Evolutionary conservation across 2,797 vertebrate genomes (phyloP), one percentile per base, ranked within the genome.

Genomic region (Siniperca scherzeri): DNA sequence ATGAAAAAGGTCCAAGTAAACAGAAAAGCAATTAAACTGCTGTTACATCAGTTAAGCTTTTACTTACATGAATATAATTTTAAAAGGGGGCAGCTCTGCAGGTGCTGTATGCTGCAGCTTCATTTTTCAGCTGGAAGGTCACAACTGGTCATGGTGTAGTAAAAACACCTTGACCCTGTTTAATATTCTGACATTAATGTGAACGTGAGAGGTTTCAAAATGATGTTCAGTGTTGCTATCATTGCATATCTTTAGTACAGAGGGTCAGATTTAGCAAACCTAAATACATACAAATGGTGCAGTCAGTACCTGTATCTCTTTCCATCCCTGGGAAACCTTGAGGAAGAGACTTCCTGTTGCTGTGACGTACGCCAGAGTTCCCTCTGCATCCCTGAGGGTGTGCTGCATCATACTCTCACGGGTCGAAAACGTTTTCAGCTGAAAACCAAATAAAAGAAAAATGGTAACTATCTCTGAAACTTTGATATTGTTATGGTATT

Each of bases 241-340:
- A 19, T 2, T 38, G 11, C 36, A 36, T 56, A 13, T 69, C 30
- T 36, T 44, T 13, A 46, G 46, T 12, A 7, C 40, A 48, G 21
- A 21, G 25, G 16, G 21, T 40, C 27, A 60, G 57, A 68, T 62
- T 33, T n/a, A 19, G 22, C n/a, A 40, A 21, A 53, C n/a, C 21
- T 55, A 14, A 10, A 64, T 25, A 27, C 4, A 9, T 4, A 36
- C 6, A 0, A 17, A 17, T 6, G 9, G 25, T 22, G n/a, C 5
- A 25, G 27, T 53, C 53, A 14, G 42, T 84, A 94, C 98, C 97
- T 98, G 97, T 60, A 99, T 87, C 90, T 98, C 98, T 91, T 96
- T 98, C 98, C 98, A 99, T 53, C 98, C 98, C 65, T 96, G 96
- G 82, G 80, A 89, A 69, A 99, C 98, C 22, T 98, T 98, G 62